phyloP scores from a whole-genome alignment of 2,797 vertebrate species.

The Xenopus petersii region DNA sequence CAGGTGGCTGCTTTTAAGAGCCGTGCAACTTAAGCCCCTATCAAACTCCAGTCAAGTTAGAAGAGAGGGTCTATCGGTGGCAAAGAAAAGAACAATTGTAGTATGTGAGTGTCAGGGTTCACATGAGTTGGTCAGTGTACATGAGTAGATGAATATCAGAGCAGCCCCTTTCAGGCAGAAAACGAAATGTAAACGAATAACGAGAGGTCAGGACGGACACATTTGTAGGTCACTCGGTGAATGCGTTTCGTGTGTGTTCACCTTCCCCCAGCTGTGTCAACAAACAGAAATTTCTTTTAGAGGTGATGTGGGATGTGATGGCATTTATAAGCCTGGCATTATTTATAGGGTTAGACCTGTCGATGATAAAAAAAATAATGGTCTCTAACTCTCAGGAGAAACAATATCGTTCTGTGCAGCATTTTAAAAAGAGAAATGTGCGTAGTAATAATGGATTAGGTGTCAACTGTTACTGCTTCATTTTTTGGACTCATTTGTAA shows the following conservation, averaged over 20 bases:
- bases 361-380: not conserved
- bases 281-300: not conserved
- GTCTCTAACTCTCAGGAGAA: not conserved
- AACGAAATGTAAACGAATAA: not conserved
- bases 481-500: no score
- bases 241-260: not conserved
- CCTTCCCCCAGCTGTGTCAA: slow-evolving; percentile 2
- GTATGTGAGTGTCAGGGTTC: slow-evolving; percentile 28
- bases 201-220: not conserved
- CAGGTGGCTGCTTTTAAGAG: slow-evolving; percentile 43
- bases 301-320: not conserved
- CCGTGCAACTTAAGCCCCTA: slow-evolving; percentile 40
- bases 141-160: slow-evolving; percentile 13
- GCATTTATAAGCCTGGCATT: not conserved
- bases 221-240: not conserved
- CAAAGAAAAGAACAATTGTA: slow-evolving; percentile 32
- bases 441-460: no score
- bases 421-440: no score
- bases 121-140: slow-evolving; percentile 20
- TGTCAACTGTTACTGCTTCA: no score
- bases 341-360: not conserved
- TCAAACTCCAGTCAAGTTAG: slow-evolving; percentile 26
- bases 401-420: not conserved
- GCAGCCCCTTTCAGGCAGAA: not conserved
- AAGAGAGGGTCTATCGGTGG: slow-evolving; percentile 6